Evolutionary conservation across 2,888 invertebrate species (phyloP).

Genomic region (Aethes cnicana): DNA sequence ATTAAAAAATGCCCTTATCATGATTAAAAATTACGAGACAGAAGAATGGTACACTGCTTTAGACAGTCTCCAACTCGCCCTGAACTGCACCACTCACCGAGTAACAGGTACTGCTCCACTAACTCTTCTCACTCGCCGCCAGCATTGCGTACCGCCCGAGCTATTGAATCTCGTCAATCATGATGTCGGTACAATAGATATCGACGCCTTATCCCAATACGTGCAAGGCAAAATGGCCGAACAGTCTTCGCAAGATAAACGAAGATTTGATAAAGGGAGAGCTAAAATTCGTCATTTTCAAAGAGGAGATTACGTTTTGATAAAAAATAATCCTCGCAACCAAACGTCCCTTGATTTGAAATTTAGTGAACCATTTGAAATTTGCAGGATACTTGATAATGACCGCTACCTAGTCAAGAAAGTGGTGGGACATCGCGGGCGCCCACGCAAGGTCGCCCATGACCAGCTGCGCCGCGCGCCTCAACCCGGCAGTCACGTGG

Average conservation of each 20-base stretch:
- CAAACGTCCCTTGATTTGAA: neutral
- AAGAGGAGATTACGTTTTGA: neutral
- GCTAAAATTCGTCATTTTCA: neutral
- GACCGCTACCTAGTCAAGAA: neutral
- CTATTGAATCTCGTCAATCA: neutral
- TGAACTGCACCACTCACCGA: constrained; percentile 13
- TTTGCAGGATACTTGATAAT: neutral
- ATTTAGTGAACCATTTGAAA: neutral
- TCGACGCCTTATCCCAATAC: neutral
- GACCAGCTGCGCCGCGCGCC: neutral
- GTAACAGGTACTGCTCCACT: neutral
- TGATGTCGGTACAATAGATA: neutral
- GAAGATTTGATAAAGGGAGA: neutral
- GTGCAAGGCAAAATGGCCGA: neutral
- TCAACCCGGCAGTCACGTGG: neutral
- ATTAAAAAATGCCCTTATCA: constrained; percentile 3
- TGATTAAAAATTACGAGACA: constrained; percentile 25
- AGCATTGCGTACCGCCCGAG: neutral
- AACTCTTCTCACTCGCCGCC: constrained; percentile 14
- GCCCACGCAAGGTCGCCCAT: neutral
- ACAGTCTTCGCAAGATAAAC: neutral
- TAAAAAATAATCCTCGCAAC: neutral
- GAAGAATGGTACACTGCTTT: constrained; percentile 21
- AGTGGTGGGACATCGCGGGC: neutral
- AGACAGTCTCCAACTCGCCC: constrained; percentile 18